Conservation (phyloP, 1,140 invertebrate species). For the Cephus cinctus region DNA sequence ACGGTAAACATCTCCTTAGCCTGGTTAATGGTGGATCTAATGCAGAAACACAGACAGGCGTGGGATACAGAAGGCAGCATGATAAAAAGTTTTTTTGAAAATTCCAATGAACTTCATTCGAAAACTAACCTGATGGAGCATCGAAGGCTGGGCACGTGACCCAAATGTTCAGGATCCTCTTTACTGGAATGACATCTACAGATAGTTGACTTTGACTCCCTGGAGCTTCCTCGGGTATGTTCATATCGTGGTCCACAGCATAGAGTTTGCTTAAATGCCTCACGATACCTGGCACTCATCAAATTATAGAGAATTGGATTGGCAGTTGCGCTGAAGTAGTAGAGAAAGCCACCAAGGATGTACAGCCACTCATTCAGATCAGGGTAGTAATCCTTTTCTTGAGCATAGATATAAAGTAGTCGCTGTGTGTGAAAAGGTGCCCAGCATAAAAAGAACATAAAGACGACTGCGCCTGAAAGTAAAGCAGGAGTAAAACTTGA, state of each 20-base stretch:
- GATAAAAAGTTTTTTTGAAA: no score
- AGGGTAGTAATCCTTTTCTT: constrained; percentile 60
- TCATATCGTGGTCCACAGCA: constrained; percentile 47
- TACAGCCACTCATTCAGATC: constrained; percentile 78
- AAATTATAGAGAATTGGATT: constrained; percentile 92
- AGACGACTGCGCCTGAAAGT: constrained; percentile 85
- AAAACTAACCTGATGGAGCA: no score
- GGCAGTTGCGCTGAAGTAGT: constrained; percentile 85
- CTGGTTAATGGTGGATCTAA: constrained; percentile 27
- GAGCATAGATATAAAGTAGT: constrained; percentile 72
- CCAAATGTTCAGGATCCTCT: not conserved
- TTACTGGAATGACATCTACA: not conserved
- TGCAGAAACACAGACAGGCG: no score
- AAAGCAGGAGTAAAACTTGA: no score
- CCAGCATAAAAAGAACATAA: constrained; percentile 97
- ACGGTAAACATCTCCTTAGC: constrained; percentile 30
- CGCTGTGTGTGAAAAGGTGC: constrained; percentile 94
- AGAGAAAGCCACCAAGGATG: constrained; percentile 76
- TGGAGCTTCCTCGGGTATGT: not conserved
- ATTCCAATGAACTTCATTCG: no score
- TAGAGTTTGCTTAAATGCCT: constrained; percentile 74
- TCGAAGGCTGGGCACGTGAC: not conserved
- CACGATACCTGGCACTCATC: constrained; percentile 83
- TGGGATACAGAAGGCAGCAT: no score
- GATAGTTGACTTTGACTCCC: not conserved